phyloP scores from a whole-genome alignment of 2,113 vertebrate genomes.

The Tonatia bakeri region DNA sequence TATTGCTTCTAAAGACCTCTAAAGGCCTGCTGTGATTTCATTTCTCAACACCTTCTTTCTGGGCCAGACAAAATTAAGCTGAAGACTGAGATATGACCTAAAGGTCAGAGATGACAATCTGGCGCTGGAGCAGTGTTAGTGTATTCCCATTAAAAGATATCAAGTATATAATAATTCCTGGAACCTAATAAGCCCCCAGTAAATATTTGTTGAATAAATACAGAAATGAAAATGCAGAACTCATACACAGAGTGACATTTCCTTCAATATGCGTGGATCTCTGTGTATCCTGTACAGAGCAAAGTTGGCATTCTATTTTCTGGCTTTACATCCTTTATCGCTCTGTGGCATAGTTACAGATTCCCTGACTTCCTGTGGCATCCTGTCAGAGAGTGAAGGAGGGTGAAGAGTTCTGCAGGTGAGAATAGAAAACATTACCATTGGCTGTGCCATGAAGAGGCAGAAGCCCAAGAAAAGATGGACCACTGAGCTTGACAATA shows the following conservation, averaged over 20 bases:
- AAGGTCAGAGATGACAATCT: not conserved
- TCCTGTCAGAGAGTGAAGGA: slow-evolving; percentile 17
- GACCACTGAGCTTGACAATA: not conserved
- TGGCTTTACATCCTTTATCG: not conserved
- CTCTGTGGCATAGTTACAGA: not conserved
- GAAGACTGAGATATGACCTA: not conserved
- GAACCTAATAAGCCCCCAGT: not conserved
- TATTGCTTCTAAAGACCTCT: not conserved
- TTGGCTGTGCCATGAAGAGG: not conserved
- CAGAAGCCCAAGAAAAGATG: slow-evolving; percentile 5
- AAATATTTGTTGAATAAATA: slow-evolving; percentile 29
- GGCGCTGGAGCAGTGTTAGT: slow-evolving; percentile 3
- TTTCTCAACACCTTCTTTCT: slow-evolving; percentile 25
- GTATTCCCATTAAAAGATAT: slow-evolving; percentile 22
- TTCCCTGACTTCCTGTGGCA: not conserved
- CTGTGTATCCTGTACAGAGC: not conserved
- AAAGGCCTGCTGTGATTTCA: slow-evolving; percentile 24
- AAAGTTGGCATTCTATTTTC: not conserved
- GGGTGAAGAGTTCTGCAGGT: not conserved
- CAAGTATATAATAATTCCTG: not conserved
- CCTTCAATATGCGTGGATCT: not conserved
- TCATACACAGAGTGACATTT: not conserved
- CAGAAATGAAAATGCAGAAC: slow-evolving; percentile 32
- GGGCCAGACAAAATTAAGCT: not conserved
- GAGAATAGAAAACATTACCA: not conserved